Evolutionary conservation across 2,113 vertebrate species (phyloP).

Genomic region (Ailuropoda melanoleuca): DNA sequence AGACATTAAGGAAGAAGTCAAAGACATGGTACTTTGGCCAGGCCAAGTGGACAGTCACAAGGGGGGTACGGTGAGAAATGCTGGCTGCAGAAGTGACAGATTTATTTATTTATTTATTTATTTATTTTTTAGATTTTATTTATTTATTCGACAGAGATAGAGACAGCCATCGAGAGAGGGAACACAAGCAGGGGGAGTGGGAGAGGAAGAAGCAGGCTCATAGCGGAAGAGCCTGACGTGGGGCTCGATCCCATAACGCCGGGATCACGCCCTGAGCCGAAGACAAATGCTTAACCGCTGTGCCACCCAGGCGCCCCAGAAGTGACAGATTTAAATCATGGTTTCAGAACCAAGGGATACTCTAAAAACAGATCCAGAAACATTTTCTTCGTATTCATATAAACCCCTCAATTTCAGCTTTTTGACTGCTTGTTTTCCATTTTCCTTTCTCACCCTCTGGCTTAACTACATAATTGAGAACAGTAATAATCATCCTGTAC

Average conservation of each 20-base stretch:
- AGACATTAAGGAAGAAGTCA: neutral
- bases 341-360: neutral
- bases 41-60: neutral
- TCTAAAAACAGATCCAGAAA: neutral
- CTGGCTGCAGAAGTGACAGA: neutral
- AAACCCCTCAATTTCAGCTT: neutral
- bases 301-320: too few relatives aligned
- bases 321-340: neutral
- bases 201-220: too few relatives aligned
- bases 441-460: neutral
- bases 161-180: too few relatives aligned
- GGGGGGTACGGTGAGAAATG: neutral
- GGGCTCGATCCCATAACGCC: too few relatives aligned
- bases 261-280: too few relatives aligned
- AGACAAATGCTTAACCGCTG: too few relatives aligned
- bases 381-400: neutral
- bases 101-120: too few relatives aligned
- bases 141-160: too few relatives aligned
- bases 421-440: neutral
- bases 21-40: neutral
- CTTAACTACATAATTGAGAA: neutral
- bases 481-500: neutral
- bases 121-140: too few relatives aligned
- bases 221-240: too few relatives aligned
- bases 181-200: too few relatives aligned